Conservation (phyloP, 2,888 invertebrate genomes). For the Mycalesis mineus region DNA sequence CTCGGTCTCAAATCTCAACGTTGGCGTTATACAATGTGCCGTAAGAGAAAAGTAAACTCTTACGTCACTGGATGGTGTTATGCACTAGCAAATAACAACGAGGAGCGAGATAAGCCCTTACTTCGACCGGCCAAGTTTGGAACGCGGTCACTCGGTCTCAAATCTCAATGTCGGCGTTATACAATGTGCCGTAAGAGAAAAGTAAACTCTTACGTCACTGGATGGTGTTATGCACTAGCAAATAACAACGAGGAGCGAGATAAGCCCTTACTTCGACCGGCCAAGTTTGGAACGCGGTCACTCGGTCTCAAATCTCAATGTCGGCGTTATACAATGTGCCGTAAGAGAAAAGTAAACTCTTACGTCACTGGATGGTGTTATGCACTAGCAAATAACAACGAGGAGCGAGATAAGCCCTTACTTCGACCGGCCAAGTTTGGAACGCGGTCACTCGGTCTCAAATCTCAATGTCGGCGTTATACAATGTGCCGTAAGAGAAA, state of each 20-base stretch:
- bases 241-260: neutral
- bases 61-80: no score
- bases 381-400: no score
- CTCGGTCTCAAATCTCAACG: no score
- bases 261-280: no score
- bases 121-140: constrained; percentile 7
- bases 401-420: neutral
- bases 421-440: constrained; percentile 7
- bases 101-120: neutral
- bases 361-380: no score
- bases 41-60: no score
- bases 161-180: constrained; percentile 56
- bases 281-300: no score
- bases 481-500: constrained; percentile 56
- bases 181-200: constrained; percentile 56
- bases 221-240: constrained; percentile 35
- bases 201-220: constrained; percentile 49
- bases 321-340: no score
- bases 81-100: no score
- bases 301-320: no score
- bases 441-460: constrained; percentile 54
- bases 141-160: constrained; percentile 54
- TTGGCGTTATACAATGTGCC: no score
- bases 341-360: no score
- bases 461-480: constrained; percentile 56